phyloP scores from a whole-genome alignment of 2,888 invertebrate genomes.

The Leptothorax acervorum region DNA sequence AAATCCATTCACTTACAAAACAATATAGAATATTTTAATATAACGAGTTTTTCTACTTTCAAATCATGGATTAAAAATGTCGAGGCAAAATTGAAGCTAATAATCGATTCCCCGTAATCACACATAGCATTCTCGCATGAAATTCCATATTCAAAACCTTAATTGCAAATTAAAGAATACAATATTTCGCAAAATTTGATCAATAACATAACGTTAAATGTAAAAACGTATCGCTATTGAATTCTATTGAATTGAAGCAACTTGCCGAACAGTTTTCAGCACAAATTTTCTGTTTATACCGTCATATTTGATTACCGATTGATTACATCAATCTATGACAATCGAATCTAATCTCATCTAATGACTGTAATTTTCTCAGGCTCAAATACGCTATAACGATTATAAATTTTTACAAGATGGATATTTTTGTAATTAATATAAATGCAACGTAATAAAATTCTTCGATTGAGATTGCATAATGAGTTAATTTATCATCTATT shows the following conservation, averaged over 20 bases:
- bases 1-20: not conserved
- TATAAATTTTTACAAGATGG: not conserved
- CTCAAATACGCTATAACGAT: constrained; percentile 13
- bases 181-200: not conserved
- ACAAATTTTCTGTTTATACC: constrained; percentile 3
- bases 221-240: not conserved
- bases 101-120: not conserved
- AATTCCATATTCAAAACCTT: not conserved
- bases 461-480: not conserved
- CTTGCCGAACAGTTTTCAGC: not conserved
- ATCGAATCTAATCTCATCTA: constrained; percentile 20
- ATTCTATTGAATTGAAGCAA: not conserved
- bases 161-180: not conserved
- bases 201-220: not conserved
- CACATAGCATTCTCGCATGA: not conserved
- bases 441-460: constrained; percentile 2
- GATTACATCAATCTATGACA: constrained; percentile 5
- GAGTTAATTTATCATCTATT: constrained; percentile 8
- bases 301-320: constrained; percentile 20
- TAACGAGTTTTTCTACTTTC: not conserved
- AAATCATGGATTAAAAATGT: not conserved
- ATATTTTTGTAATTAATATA: not conserved
- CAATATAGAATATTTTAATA: not conserved
- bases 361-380: constrained; percentile 20
- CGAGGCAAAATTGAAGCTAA: not conserved